Base-by-base conservation (phyloP, 1,140 invertebrate species). In the Linepithema humile region DNA sequence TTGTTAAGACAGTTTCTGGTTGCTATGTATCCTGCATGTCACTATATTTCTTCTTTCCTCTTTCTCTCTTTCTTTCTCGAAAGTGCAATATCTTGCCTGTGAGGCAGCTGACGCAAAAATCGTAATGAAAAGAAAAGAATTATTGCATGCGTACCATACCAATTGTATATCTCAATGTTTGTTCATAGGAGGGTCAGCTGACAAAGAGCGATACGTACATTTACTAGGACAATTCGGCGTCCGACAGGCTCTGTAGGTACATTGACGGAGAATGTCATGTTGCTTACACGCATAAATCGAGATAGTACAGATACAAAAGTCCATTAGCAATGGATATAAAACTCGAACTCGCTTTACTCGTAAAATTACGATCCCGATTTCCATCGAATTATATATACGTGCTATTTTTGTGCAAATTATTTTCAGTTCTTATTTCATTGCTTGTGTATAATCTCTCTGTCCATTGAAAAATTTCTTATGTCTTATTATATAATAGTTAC, bases 121-220 rank as follows among this genome's bases (percentile, higher is more conserved):
- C 15, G 17, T 50, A 62, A 53, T n/a, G 20, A 85, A 53, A 40
- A 17, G 32, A 20, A 40, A 64, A 67, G 32, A 4, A 72, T 53
- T 35, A 15, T 10, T 70, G 78, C 65, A 65, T 74, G 82, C 85
- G 40, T 80, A 84, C 0, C 82, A 84, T 88, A 84, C 32, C 86
- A 87, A 88, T 88, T 88, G 82, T 88, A 88, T 88, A 87, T 88
- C 73, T 84, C 83, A 88, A 88, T 88, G 86, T 88, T 87, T 88
- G 86, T 88, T 90, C 77, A 29, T 88, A 88, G 87, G 87, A 94
- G 90, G 92, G 90, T 75, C 88, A 77, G 83, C 90, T 60, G 89
- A 88, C 90, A 88, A 93, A 91, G 90, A 95, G 94, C 91, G 90
- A 93, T 89, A 95, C 94, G 77, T 95, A 95, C 91, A 95, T 95